Evolutionary conservation across 1,140 invertebrate genomes (phyloP).

Genomic region (Saccostrea echinata): DNA sequence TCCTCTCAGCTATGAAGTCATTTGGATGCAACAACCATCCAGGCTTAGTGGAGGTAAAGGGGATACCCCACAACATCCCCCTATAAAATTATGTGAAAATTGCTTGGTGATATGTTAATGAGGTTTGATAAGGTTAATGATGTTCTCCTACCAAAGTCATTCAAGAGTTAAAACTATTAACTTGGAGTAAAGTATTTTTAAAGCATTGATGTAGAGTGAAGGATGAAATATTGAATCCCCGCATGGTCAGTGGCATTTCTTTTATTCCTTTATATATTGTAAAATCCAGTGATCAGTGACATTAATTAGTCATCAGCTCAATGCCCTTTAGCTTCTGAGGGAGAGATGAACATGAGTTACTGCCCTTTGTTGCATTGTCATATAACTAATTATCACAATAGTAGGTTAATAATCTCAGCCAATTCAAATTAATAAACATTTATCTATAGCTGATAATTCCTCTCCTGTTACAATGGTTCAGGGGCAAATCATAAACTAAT

Average conservation of each 20-base stretch:
- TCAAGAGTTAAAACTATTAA: too few relatives aligned
- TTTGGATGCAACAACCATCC: conserved; percentile 57
- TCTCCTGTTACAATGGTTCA: background rate
- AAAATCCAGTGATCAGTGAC: too few relatives aligned
- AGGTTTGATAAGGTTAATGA: background rate
- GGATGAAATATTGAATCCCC: too few relatives aligned
- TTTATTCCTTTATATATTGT: too few relatives aligned
- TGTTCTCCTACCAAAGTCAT: too few relatives aligned
- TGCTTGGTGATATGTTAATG: background rate
- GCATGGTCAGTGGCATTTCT: too few relatives aligned
- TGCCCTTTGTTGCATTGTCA: background rate
- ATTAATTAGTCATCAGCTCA: background rate
- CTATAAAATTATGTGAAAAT: background rate
- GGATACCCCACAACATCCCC: background rate
- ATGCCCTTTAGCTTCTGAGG: background rate
- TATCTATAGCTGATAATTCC: background rate
- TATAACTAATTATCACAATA: conserved; percentile 3
- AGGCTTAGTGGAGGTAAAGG: conserved; percentile 58
- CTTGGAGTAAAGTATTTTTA: too few relatives aligned
- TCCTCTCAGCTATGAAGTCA: conserved; percentile 54
- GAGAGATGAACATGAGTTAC: conserved; percentile 5
- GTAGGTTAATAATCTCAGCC: background rate
- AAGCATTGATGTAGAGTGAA: too few relatives aligned
- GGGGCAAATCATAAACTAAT: background rate
- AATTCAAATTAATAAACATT: background rate